Evolutionary conservation across 1,140 invertebrate species (phyloP), one percentile per base, ranked within the genome.

Genomic region (Brachionus manjavacas): DNA sequence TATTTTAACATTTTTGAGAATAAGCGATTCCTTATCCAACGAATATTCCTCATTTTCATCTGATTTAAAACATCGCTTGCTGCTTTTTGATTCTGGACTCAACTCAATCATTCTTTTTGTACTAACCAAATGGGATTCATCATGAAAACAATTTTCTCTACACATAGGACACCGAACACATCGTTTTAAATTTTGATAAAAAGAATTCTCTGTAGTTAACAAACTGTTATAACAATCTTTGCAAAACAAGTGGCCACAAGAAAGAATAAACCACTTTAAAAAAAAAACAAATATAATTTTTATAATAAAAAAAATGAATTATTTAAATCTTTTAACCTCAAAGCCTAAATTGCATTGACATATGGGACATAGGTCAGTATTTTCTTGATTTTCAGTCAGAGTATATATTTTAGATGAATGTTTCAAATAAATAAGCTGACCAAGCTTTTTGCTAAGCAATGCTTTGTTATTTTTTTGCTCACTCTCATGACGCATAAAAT

Each of bases 191-290:
- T 83, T 85, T 1, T 85, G 85, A 14, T 87, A 87, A 83, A 87
- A 86, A 8, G 72, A 76, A 43, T 87, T 86, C 81, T 87, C 88
- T 49, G 88, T 84, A 4, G 89, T 87, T n/a, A 88, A 84, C 76
- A 92, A 86, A 31, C 88, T 87, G 4, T 88, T 86, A 16, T 93
- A 91, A 87, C 93, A 94, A 52, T 91, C 90, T 31, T 92, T 86
- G 86, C 93, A 94, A 86, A 91, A 93, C 85, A 91, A 92, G 87
- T 94, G 93, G 6, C 93, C 93, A 89, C 93, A 94, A 23, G 89
- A 88, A 41, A 94, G 87, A 16, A 94, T 92, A 86, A 89, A 91
- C 93, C 93, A 93, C 88, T 72, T 28, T 9, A 68, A 68, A 7
- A 68, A 68, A 14, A 68, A 28, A 39, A 39, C 4, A 93, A 85